Base-by-base conservation (phyloP, 2,113 vertebrate genomes). In the Lepisosteus oculatus region DNA sequence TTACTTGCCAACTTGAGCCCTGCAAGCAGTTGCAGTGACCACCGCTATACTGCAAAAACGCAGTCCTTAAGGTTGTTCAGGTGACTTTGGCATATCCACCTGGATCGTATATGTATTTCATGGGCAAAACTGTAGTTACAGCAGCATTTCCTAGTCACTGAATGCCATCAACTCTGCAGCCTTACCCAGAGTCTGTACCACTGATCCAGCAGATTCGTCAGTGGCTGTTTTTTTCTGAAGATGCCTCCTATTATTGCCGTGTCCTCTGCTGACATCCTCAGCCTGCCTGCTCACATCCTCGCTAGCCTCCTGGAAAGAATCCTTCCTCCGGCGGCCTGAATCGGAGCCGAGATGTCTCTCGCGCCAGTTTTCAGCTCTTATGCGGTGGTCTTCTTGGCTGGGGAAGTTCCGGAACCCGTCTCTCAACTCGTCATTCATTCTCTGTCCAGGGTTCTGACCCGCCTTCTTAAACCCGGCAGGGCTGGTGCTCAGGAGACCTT, bases 351-450 rank as follows among this genome's bases (percentile, higher is more conserved):
- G 80, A 55, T 82, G 55, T 72, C 82, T 81, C 9, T 93, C 93
- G 80, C 91, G 93, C 95, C 94, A 92, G 67, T 41, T 85, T 55
- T 95, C 93, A 43, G 85, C 88, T 79, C 79, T 79, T 68, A 73
- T 73, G 43, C n/a, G 74, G 51, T 85, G 83, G 76, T 85, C 90
- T 71, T 94, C 93, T 1, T 64, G 61, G 51, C 88, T 81, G 0
- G 88, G 61, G 85, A 91, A 88, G 65, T 91, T 93, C 75, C 85
- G 93, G 42, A 71, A 74, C 15, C 90, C 91, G 61, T 96, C 94
- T 82, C 81, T 95, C 1, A 92, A 90, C 45, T 61, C 88, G 70
- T 92, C 91, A 72, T 70, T 84, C 69, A 86, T 74, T 74, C 92
- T 93, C 69, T 85, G 71, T 3, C 88, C 89, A 3, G 89, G 89